Base-by-base conservation (phyloP, 2,797 vertebrate species). In the Sphenopsis melanotis region DNA sequence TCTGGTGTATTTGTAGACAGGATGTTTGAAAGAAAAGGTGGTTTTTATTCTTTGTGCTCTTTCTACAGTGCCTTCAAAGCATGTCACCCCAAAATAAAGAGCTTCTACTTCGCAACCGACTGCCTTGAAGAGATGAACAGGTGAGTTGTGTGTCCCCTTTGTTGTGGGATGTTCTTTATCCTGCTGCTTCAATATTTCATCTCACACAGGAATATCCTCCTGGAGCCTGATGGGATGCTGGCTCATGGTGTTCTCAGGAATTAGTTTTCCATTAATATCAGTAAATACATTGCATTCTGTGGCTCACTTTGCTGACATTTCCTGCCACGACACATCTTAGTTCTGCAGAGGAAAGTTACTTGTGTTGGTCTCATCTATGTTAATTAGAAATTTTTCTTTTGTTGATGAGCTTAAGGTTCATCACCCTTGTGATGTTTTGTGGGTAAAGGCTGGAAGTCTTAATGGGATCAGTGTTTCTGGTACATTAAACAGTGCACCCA, bases 91-190 rank as follows among this genome's bases (percentile, higher is more conserved):
- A 99, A 98, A 98, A 98, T 99, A 97, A 99, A 99, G 98, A 99
- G 98, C 91, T 99, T 99, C 98, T 99, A 98, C 98, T 99, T 99
- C 5, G 98, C 99, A 94, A 99, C 98, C 11, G 98, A 99, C 95
- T 99, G 98, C 98, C 98, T 98, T 23, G 98, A 99, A 94, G 99
- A 99, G 97, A 99, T 99, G 99, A 99, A 99, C 96, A 98, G 98
- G 99, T 99, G 98, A 97, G 96, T 61, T 56, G 6, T 7, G 18
- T 36, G 34, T 80, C 22, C 55, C 57, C 36, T 87, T 53, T 60
- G 39, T 20, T 11, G 4, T 36, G 68, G 14, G 37, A 16, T 57
- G 18, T 61, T 91, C 34, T 86, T 64, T 34, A 34, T 42, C 26
- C 17, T 30, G 47, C 3, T 53, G 36, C 10, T 65, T 12, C 69